Conservation (phyloP, 2,113 vertebrate species). For the Entomyzon cyanotis region DNA sequence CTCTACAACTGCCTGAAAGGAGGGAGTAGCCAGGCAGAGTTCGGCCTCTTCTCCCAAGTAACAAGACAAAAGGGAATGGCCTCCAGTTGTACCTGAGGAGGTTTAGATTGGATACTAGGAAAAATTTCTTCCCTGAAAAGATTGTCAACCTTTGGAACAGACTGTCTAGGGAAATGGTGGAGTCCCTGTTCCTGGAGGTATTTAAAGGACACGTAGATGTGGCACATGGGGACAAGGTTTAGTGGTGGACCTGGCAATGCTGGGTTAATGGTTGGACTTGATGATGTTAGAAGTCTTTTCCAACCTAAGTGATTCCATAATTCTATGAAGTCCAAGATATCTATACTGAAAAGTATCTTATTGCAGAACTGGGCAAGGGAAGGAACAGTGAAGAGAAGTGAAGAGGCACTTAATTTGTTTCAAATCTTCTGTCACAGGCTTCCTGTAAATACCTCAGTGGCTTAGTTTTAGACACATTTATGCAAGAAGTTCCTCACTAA, state of each 20-base stretch:
- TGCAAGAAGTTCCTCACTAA: not conserved
- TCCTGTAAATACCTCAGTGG: not conserved
- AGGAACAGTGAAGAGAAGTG: not conserved
- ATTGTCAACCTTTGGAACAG: not conserved
- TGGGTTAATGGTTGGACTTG: not conserved
- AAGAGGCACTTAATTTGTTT: not conserved
- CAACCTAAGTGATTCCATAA: not conserved
- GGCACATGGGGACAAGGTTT: not conserved
- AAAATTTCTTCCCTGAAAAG: not conserved
- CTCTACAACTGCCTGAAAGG: not conserved
- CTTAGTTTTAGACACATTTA: not conserved
- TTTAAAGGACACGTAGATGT: not conserved
- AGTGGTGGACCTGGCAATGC: not conserved
- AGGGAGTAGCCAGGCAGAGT: not conserved
- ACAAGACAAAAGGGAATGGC: not conserved
- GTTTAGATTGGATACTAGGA: not conserved
- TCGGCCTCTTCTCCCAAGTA: fast-evolving
- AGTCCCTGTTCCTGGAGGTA: not conserved
- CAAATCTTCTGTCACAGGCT: not conserved
- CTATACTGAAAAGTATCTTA: not conserved
- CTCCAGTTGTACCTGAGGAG: not conserved
- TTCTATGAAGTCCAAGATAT: not conserved
- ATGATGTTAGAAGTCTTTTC: not conserved
- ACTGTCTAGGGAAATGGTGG: not conserved
- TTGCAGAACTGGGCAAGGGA: not conserved